Evolutionary conservation across 1,140 invertebrate genomes (phyloP), one percentile per base, ranked within the genome.

Genomic region (Drosophila kurseongensis): DNA sequence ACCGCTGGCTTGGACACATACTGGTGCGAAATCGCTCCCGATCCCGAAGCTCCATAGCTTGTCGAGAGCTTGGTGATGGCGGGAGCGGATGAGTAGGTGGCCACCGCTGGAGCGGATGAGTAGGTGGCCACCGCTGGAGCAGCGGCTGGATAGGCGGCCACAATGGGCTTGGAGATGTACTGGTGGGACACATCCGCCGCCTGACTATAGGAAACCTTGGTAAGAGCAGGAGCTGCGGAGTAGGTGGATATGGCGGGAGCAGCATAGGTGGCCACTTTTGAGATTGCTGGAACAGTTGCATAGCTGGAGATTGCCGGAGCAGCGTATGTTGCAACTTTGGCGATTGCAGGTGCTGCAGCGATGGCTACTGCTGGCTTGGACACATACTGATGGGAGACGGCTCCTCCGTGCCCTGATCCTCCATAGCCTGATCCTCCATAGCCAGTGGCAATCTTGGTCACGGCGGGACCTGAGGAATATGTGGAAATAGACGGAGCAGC

Each of bases 171-270:
- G 14, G 84, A 89, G 4, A 89, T 73, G 41, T 90, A 74, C 36
- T 90, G 85, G 71, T 90, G 83, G 5, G 83, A 90, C 18, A 89
- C 56, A 16, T 71, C 69, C 7, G 83, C 80, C 2, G 80, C 85
- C 18, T 58, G 55, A 4, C 57, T 55, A 40, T 71, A 71, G 56
- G 62, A 41, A 9, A 65, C 32, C 35, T 65, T 65, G 23, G 56
- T 38, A 12, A 61, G n/a, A 9, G 65, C 51, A 12, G 62, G 86
- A 16, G 55, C 51, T 1, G 85, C 4, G 1, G 78, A 47, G 8
- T 79, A 79, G 0, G 62, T 69, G 23, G 68, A 13, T 1, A 82
- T 36, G n/a, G 69, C 38, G 0, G 79, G 79, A 27, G 80, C 57
- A 0, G 72, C 61, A 16, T 81, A 84, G 12, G 52, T 71, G 0